Conservation (phyloP, 2,797 vertebrate genomes). For the Clarias platycephalus region DNA sequence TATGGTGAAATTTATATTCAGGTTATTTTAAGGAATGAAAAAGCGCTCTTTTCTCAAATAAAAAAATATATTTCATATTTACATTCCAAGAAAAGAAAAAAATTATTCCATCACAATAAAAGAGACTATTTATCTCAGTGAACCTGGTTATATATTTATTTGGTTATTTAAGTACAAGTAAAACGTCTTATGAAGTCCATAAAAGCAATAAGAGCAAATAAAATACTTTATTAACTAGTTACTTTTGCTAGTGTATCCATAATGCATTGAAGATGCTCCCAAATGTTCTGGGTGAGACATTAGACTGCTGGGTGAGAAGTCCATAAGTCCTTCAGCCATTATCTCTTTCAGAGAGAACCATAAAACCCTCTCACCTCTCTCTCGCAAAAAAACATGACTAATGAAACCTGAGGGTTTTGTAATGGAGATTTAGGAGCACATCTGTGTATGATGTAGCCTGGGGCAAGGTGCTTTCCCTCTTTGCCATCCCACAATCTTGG, state of each 20-base stretch:
- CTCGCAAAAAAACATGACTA: conserved; percentile 16
- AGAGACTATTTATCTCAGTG: not conserved
- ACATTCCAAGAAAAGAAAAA: no score
- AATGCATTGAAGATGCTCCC: not conserved
- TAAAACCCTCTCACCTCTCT: not conserved
- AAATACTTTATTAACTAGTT: not conserved
- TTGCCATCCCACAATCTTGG: conserved; percentile 40
- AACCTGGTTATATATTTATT: not conserved
- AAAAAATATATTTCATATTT: not conserved
- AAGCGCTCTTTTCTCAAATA: not conserved
- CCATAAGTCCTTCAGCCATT: not conserved
- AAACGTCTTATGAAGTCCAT: not conserved
- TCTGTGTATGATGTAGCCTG: conserved; percentile 60
- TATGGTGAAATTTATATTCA: not conserved
- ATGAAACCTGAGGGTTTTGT: conserved; percentile 34
- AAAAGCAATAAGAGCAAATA: not conserved
- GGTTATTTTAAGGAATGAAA: not conserved
- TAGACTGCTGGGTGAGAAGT: not conserved
- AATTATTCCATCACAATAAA: no score
- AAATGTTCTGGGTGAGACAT: not conserved
- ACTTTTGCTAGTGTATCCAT: not conserved
- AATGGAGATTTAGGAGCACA: conserved; percentile 51
- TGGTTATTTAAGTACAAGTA: not conserved
- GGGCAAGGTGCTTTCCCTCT: conserved; percentile 55
- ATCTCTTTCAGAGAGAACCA: conserved; percentile 14